Conservation (phyloP, 2,888 invertebrate species). For the Spilarctia lutea region DNA sequence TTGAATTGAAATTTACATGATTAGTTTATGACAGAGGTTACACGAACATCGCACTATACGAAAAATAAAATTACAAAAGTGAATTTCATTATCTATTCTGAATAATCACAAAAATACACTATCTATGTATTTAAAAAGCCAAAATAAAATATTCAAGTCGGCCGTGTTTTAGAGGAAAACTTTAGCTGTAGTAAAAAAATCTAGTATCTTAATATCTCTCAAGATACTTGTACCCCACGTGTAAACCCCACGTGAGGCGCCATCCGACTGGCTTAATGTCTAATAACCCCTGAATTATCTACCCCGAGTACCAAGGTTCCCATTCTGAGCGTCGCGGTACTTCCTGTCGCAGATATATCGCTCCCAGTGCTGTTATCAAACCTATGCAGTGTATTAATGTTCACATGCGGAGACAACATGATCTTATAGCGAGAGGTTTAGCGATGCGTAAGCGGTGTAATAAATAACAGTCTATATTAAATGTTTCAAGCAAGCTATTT, state of each 20-base stretch:
- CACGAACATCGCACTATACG: too few species aligned
- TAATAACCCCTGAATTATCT: neutral
- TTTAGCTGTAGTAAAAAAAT: neutral
- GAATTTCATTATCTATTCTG: too few species aligned
- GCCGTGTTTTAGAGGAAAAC: neutral
- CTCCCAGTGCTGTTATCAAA: neutral
- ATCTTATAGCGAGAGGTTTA: too few species aligned
- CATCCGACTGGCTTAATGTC: neutral
- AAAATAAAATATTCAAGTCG: neutral
- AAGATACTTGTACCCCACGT: too few species aligned
- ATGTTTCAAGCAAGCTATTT: too few species aligned
- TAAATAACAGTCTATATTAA: too few species aligned
- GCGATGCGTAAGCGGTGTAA: too few species aligned
- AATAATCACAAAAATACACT: too few species aligned
- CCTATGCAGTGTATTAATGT: neutral
- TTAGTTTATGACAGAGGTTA: too few species aligned
- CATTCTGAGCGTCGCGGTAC: neutral
- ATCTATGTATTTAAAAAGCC: too few species aligned
- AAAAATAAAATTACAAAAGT: too few species aligned
- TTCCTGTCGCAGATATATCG: neutral
- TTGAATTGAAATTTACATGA: too few species aligned
- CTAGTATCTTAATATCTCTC: neutral
- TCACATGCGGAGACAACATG: neutral
- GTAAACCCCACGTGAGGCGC: neutral
- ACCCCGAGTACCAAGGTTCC: neutral